Base-by-base conservation (phyloP, 2,113 vertebrate genomes). In the Melanocharis versteri region DNA sequence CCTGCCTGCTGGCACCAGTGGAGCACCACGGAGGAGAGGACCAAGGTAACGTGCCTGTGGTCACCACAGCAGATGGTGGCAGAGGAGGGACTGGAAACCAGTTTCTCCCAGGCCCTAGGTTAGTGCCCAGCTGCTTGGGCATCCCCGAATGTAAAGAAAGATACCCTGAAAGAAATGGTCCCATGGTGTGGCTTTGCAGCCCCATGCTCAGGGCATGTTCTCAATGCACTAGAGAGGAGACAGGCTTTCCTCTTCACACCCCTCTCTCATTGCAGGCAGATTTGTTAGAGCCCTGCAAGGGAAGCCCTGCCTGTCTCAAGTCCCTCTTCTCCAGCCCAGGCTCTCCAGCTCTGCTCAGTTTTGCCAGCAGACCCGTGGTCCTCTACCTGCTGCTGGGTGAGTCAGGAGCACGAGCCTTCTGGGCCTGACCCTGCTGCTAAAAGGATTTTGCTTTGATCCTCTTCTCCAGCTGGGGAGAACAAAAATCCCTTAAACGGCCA, bases 371-470 rank as follows among this genome's bases (percentile, higher is more conserved):
- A 57, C 31, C 33, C 1, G 0, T 51, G 22, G 23, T 26, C 5
- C 48, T 28, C 21, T 68, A 2, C 58, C 37, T 54, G 66, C 66
- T 77, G 44, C 76, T 61, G 68, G 19, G 7, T 40, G 61, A 95
- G 47, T 60, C 79, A 75, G 51, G 56, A 95, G 56, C 61, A 26
- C 0, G 1, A 91, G 54, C 50, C 68, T 81, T 80, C 45, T 69
- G 81, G 37, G 22, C 39, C 44, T 61, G 53, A 58, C 26, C 9
- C 28, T 69, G 23, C 22, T 94, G 88, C 66, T 70, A 30, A 82
- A 82, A 95, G 66, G 60, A 64, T 85, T 92, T 81, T 87, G 44
- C 79, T 93, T 94, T 90, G 70, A 91, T 91, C 75, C 15, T 84
- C 33, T 70, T 87, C 65, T 89, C 42, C 40, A 65, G 53, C 75